Percentiles rank a stretch among this genome's conserved stretches.
These are phyloP conservation scores for Oophaga pumilio DNA, from an alignment of 2,113 vertebrate species.

Conservation along the genomic window DNA sequence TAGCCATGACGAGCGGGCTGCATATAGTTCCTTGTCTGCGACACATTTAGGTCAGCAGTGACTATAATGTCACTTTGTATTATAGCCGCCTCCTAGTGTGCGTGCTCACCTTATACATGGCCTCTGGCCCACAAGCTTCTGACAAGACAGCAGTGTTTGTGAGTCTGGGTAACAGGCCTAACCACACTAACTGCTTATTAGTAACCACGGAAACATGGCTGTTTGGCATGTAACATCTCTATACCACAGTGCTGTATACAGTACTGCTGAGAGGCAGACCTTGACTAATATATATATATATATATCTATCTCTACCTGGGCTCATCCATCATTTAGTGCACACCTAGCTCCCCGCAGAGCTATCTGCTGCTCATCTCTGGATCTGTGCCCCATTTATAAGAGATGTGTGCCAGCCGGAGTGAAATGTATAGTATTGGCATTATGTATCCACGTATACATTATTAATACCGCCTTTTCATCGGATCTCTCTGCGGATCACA, in stretches of 20 bases:
- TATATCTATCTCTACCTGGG: no score
- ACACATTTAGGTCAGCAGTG: not conserved
- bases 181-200: slow-evolving; percentile 46
- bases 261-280: not conserved
- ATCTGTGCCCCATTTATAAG: not conserved
- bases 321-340: not conserved
- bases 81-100: not conserved
- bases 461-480: not conserved
- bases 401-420: not conserved
- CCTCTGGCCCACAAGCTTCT: not conserved
- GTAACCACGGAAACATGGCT: slow-evolving; percentile 52
- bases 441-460: not conserved
- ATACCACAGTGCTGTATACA: not conserved
- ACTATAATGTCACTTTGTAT: not conserved
- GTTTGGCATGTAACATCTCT: slow-evolving; percentile 8
- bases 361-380: not conserved
- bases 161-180: slow-evolving; percentile 21
- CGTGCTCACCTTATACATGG: not conserved
- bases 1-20: not conserved
- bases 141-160: slow-evolving; percentile 31
- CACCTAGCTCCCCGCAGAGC: not conserved
- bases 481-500: not conserved
- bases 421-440: not conserved
- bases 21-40: not conserved
- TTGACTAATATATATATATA: not conserved